phyloP scores from a whole-genome alignment of 2,797 vertebrate species.

The Adelosebastes latens region DNA sequence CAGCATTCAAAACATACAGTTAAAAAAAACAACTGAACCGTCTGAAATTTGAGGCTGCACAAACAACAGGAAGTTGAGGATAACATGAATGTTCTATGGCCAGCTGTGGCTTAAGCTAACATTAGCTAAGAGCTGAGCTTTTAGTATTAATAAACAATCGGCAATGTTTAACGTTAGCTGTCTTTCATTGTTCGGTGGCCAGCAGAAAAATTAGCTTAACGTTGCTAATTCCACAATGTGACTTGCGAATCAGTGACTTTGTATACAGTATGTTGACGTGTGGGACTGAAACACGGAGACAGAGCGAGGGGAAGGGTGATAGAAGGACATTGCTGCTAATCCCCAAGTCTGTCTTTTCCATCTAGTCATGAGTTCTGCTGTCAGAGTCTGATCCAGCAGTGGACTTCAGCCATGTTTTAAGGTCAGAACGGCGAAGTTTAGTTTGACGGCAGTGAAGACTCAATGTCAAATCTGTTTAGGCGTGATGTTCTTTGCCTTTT shows the following conservation, averaged over 20 bases:
- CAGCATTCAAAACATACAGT: not conserved
- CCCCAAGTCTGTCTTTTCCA: not conserved
- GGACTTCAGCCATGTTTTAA: constrained; percentile 40
- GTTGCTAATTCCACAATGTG: not conserved
- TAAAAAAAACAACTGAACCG: not conserved
- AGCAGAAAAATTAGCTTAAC: not conserved
- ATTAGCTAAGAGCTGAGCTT: not conserved
- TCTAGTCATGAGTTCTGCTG: not conserved
- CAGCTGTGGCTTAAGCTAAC: not conserved
- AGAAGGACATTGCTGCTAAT: constrained; percentile 8
- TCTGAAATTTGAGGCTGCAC: not conserved
- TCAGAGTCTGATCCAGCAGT: constrained; percentile 27
- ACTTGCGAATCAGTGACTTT: not conserved
- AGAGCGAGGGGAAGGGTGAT: not conserved
- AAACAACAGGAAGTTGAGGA: not conserved
- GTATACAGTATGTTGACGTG: not conserved
- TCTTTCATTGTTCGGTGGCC: not conserved
- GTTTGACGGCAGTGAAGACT: constrained; percentile 20
- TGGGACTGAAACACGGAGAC: not conserved
- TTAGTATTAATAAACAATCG: not conserved
- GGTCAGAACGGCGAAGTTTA: constrained; percentile 28
- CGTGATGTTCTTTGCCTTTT: constrained; percentile 16
- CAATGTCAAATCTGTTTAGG: constrained; percentile 43
- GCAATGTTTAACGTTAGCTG: not conserved
- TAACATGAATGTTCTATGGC: not conserved